Percentiles rank a stretch among this genome's conserved stretches.
Conservation (phyloP, 2,888 invertebrate species). For the Epirrhoe alternata region DNA sequence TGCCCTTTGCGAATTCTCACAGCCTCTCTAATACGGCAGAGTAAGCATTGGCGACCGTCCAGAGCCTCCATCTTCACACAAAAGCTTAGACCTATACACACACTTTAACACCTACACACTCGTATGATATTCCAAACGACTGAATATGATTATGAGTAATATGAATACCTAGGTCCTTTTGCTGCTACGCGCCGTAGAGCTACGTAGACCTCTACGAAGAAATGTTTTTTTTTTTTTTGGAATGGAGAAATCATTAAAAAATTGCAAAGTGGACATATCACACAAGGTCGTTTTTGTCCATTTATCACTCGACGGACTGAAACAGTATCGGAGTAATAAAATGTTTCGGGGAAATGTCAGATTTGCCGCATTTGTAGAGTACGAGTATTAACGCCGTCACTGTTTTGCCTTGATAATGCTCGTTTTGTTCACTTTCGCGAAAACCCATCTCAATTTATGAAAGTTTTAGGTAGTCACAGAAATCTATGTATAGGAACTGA, state of each 20-base stretch:
- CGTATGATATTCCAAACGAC: neutral
- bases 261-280: neutral
- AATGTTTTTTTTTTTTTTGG: neutral
- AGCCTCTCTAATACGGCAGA: constrained; percentile 14
- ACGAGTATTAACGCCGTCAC: neutral
- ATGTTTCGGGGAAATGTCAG: constrained; percentile 12
- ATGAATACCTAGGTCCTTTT: neutral
- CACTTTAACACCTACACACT: no score
- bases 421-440: neutral
- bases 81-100: neutral
- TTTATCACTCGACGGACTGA: constrained; percentile 1
- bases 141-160: neutral
- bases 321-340: constrained; percentile 5
- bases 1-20: constrained; percentile 4
- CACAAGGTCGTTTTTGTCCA: neutral
- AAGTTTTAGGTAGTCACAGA: neutral
- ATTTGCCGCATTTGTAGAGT: constrained; percentile 15
- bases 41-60: constrained; percentile 25
- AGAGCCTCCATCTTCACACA: constrained; percentile 11
- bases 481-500: no score
- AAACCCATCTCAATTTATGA: neutral
- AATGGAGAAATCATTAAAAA: neutral
- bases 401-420: neutral
- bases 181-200: neutral
- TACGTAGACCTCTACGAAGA: neutral